Conservation (phyloP, 1,140 invertebrate genomes). For the Zelostemma sp. region DNA sequence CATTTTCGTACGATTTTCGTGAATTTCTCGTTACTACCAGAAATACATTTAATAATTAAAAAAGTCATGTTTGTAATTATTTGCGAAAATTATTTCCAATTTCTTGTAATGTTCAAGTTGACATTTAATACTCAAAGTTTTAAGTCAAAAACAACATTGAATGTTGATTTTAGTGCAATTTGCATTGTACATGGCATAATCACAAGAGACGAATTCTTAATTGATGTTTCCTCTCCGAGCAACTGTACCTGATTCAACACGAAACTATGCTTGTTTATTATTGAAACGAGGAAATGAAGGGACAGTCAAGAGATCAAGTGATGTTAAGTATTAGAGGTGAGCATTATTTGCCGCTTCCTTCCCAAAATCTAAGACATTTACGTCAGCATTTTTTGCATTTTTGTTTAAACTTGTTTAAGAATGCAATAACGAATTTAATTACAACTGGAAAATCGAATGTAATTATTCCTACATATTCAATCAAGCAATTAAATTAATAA, state of each 20-base stretch:
- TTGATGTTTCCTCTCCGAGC: slow-evolving; percentile 8
- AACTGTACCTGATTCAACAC: slow-evolving; percentile 18
- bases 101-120: too few species aligned
- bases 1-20: too few species aligned
- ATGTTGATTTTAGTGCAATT: background rate
- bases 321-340: slow-evolving; percentile 56
- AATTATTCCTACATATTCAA: too few species aligned
- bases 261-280: slow-evolving; percentile 44
- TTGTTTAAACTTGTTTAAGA: too few species aligned
- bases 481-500: too few species aligned
- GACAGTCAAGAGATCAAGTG: slow-evolving; percentile 51
- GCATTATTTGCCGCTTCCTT: slow-evolving; percentile 53
- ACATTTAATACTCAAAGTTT: background rate
- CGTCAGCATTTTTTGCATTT: too few species aligned
- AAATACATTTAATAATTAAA: background rate
- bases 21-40: background rate
- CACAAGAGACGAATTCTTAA: background rate
- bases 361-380: too few species aligned
- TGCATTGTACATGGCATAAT: background rate
- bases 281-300: slow-evolving; percentile 53
- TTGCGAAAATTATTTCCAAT: background rate
- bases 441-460: too few species aligned
- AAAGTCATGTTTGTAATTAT: background rate
- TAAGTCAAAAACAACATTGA: too few species aligned
- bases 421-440: too few species aligned